Evolutionary conservation across 1,140 invertebrate genomes (phyloP).

Genomic region (Philopotamus ludificatus): DNA sequence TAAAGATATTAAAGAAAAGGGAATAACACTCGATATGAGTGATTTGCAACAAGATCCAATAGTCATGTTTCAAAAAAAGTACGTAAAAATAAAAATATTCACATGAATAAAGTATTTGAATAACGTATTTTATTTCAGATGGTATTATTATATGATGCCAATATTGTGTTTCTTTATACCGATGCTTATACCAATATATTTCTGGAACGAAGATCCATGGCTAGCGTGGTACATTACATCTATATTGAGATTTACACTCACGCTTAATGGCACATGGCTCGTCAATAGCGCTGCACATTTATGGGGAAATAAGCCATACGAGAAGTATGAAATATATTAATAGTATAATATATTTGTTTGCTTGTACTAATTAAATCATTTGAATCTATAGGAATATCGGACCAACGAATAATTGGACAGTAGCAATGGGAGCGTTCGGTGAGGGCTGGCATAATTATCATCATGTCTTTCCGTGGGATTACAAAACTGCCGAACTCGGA

Average conservation of each 20-base stretch:
- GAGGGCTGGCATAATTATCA: slow-evolving; percentile 83
- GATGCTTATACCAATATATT: slow-evolving; percentile 59
- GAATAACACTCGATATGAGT: slow-evolving; percentile 65
- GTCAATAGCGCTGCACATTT: slow-evolving; percentile 73
- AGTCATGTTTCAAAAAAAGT: slow-evolving; percentile 69
- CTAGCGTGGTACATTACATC: slow-evolving; percentile 33
- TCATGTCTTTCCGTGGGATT: slow-evolving; percentile 83
- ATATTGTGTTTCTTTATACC: slow-evolving; percentile 73
- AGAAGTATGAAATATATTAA: slow-evolving; percentile 49
- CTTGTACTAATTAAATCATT: neutral
- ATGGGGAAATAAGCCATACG: slow-evolving; percentile 64
- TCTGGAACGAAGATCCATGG: slow-evolving; percentile 27
- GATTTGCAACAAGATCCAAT: slow-evolving; percentile 72
- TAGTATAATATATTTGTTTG: neutral
- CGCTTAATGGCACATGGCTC: slow-evolving; percentile 71
- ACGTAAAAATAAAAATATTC: too few relatives aligned
- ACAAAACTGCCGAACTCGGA: slow-evolving; percentile 67
- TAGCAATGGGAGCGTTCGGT: slow-evolving; percentile 49
- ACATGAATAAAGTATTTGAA: neutral
- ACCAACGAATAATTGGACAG: slow-evolving; percentile 31
- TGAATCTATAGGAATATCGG: slow-evolving; percentile 19
- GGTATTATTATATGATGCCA: slow-evolving; percentile 68
- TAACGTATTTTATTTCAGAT: slow-evolving; percentile 20
- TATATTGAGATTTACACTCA: slow-evolving; percentile 62
- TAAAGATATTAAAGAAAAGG: slow-evolving; percentile 64